Conservation (phyloP, 2,113 vertebrate genomes). For the Gymnogyps californianus region DNA sequence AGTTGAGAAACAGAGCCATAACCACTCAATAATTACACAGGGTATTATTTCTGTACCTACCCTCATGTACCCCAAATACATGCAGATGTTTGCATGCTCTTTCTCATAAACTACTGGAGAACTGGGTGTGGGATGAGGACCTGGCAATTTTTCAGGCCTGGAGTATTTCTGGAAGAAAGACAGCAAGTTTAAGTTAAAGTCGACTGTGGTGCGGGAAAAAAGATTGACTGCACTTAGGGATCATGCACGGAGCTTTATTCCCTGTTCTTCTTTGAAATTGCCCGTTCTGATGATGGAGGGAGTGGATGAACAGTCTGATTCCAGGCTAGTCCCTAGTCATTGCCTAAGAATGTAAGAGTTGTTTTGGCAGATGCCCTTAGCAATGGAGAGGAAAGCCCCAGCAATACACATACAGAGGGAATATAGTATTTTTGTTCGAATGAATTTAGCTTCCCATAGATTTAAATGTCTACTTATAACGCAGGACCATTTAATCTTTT, state of each 20-base stretch:
- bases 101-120: conserved; percentile 53
- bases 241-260: neutral
- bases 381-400: conserved; percentile 52
- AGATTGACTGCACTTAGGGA: conserved; percentile 25
- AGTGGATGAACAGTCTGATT: conserved; percentile 22
- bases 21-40: conserved; percentile 24
- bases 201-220: neutral
- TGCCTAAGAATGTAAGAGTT: conserved; percentile 46
- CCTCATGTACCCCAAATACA: conserved; percentile 34
- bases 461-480: conserved; percentile 59
- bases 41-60: conserved; percentile 57
- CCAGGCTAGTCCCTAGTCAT: conserved; percentile 30
- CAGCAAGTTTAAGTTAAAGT: conserved; percentile 30
- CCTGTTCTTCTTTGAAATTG: conserved; percentile 19
- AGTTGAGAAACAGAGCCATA: conserved; percentile 45
- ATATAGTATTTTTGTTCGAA: conserved; percentile 38
- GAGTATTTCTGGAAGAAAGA: conserved; percentile 55
- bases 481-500: conserved; percentile 48
- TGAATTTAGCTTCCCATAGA: conserved; percentile 62
- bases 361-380: conserved; percentile 58
- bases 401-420: conserved; percentile 11
- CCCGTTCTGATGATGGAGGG: conserved; percentile 31
- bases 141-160: conserved; percentile 61
- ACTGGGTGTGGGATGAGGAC: conserved; percentile 57
- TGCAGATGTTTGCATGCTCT: conserved; percentile 58